These are phyloP conservation scores for Trilocha varians DNA, from an alignment of 2,888 invertebrate species.

Conservation along the genomic window DNA sequence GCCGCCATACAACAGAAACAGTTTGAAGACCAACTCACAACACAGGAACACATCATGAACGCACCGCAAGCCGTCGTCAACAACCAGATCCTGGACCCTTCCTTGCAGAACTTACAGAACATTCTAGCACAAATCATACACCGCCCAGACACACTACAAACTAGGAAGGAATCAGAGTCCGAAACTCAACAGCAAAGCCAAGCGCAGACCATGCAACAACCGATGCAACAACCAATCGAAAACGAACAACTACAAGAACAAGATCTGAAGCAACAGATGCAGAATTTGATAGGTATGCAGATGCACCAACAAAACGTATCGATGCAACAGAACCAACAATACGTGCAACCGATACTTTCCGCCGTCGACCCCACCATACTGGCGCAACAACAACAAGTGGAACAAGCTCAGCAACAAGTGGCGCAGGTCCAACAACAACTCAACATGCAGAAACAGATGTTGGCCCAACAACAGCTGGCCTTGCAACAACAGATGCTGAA, in stretches of 20 bases:
- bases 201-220: constrained; percentile 21
- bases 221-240: constrained; percentile 31
- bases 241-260: constrained; percentile 34
- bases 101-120: constrained; percentile 64
- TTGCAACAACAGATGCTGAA: constrained; percentile 63
- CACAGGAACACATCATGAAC: constrained; percentile 46
- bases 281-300: constrained; percentile 41
- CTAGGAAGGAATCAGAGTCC: constrained; percentile 57
- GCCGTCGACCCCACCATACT: constrained; percentile 49
- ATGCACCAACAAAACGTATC: constrained; percentile 45
- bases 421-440: constrained; percentile 62
- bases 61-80: constrained; percentile 52
- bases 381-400: constrained; percentile 59
- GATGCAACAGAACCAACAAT: constrained; percentile 48
- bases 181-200: constrained; percentile 41
- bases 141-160: constrained; percentile 52
- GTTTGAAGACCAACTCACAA: constrained; percentile 49
- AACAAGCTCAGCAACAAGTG: constrained; percentile 61
- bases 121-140: constrained; percentile 63
- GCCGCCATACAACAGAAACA: constrained; percentile 65
- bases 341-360: constrained; percentile 39
- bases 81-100: constrained; percentile 63
- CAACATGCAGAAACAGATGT: constrained; percentile 63
- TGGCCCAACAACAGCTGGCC: constrained; percentile 62
- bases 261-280: constrained; percentile 45